Base-by-base conservation (phyloP, 2,797 vertebrate species). In the Ctenosaura bakeri region DNA sequence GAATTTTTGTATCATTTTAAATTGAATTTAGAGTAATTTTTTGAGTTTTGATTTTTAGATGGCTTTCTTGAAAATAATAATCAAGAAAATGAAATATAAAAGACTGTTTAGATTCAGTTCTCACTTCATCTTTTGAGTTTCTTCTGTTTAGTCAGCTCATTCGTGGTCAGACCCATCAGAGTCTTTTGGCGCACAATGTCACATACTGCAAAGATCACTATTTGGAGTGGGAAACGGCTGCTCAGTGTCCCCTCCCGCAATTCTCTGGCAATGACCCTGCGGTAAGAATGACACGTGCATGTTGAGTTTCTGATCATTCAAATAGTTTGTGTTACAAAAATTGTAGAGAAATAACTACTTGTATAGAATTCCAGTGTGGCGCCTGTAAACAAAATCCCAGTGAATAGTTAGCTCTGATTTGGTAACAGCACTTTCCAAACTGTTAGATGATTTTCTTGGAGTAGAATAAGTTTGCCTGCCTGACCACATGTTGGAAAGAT, bases 201-300 rank as follows among this genome's bases (percentile, higher is more conserved):
- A 97, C 97, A 59, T 96, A 97, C 93, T 98, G 98, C 52, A 97
- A 96, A 92, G 96, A 97, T 86, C 97, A 54, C 91, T 96, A 97
- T 4, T 87, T 88, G 18, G 96, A 98, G 83, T 98, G 98, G 98
- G 96, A 96, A 87, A 93, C 93, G 0, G 2, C 52, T 6, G 84
- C 93, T 80, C 95, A 86, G 62, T 98, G 98, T 85, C 97, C 98
- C 0, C 66, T 96, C 85, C 98, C 98, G 4, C 96, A 97, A 86
- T 98, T 98, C 95, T 96, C 97, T n/a, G 97, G 98, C 91, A 98
- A 96, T 89, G 95, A 96, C 93, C 98, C 98, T 69, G 95, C 83
- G 97, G 98, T 98, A 97, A 98, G 97, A 93, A 85, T 56, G 38
- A 94, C 77, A 52, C 76, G 73, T 76, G 35, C n/a, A 59, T 80